A percentile compares a stretch with the other conserved stretches of the same genome.
These are phyloP conservation scores for Phallusia fumigata DNA, from an alignment of 23 tunicate species.

Conservation along the genomic window DNA sequence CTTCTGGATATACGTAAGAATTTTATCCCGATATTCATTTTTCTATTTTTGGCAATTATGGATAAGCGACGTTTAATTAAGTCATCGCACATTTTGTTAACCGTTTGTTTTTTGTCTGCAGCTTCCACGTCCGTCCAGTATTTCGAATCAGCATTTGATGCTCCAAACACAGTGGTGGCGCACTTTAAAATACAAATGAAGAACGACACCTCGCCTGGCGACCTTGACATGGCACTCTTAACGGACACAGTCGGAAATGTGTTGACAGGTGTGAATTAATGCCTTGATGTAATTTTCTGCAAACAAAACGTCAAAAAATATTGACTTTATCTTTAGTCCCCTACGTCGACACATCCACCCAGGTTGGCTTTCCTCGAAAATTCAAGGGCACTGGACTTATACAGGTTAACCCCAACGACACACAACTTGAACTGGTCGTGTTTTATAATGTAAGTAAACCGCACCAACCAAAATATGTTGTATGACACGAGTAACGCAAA, in stretches of 20 bases:
- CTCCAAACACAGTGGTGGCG: slow-evolving; percentile 28
- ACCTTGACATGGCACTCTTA: not conserved
- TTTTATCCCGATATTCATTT: too few relatives aligned
- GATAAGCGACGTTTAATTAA: too few relatives aligned
- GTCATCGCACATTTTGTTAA: too few relatives aligned
- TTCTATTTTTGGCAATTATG: too few relatives aligned
- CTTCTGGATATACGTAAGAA: slow-evolving; percentile 15
- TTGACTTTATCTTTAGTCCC: not conserved
- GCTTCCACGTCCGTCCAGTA: slow-evolving; percentile 58
- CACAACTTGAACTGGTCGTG: not conserved
- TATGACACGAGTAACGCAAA: not conserved
- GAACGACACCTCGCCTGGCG: slow-evolving; percentile 63
- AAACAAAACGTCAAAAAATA: not conserved
- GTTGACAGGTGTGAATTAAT: not conserved
- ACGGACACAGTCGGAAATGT: not conserved
- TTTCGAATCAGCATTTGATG: slow-evolving; percentile 51
- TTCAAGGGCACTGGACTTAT: slow-evolving; percentile 30
- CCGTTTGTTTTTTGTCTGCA: not conserved
- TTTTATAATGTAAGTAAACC: slow-evolving; percentile 10
- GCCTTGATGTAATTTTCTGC: not conserved
- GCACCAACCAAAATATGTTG: not conserved
- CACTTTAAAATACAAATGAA: slow-evolving; percentile 57
- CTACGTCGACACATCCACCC: slow-evolving; percentile 8
- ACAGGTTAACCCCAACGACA: not conserved
- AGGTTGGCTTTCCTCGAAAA: slow-evolving; percentile 24